Percentiles rank a stretch among this genome's conserved stretches.
These are phyloP conservation scores for Lepilemur ruficaudatus DNA, from an alignment of 2,797 vertebrate genomes.

Conservation along the genomic window DNA sequence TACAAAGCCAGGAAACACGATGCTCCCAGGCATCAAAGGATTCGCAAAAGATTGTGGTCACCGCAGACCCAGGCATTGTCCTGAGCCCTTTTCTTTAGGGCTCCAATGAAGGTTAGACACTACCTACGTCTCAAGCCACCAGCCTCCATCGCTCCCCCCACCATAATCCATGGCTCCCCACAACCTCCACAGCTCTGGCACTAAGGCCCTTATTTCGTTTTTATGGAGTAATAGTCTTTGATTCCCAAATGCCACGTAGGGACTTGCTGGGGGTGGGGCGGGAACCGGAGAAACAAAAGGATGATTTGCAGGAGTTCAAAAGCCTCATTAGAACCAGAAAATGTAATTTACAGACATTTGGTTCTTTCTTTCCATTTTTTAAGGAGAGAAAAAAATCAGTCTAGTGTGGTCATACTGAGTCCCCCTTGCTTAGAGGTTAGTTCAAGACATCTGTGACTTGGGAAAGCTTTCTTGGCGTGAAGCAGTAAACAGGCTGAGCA, in stretches of 20 bases:
- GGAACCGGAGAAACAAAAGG: slow-evolving; percentile 53
- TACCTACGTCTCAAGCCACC: rapidly evolving
- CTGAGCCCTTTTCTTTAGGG: not conserved
- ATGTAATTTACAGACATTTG: slow-evolving; percentile 67
- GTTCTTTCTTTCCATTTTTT: slow-evolving; percentile 59
- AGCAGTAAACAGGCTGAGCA: slow-evolving; percentile 20
- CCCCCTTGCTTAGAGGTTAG: not conserved
- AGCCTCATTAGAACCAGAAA: slow-evolving; percentile 67
- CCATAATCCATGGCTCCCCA: not conserved
- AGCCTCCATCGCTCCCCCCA: rapidly evolving
- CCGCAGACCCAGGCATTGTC: not conserved
- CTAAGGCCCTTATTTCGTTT: not conserved
- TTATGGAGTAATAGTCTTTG: slow-evolving; percentile 40
- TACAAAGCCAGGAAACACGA: not conserved
- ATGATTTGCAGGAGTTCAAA: slow-evolving; percentile 62
- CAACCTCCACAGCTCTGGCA: not conserved
- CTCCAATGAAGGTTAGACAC: not conserved
- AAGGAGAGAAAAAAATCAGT: not conserved
- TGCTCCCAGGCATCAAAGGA: not conserved
- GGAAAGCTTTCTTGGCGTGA: not conserved
- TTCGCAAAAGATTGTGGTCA: not conserved
- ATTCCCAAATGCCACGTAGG: slow-evolving; percentile 59
- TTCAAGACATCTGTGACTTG: slow-evolving; percentile 22
- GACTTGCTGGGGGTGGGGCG: slow-evolving; percentile 9
- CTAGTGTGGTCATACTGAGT: not conserved